A percentile compares a stretch with the other conserved stretches of the same genome.
These are phyloP conservation scores for Neodiprion fabricii DNA, from an alignment of 1,140 invertebrate genomes.

Conservation along the genomic window DNA sequence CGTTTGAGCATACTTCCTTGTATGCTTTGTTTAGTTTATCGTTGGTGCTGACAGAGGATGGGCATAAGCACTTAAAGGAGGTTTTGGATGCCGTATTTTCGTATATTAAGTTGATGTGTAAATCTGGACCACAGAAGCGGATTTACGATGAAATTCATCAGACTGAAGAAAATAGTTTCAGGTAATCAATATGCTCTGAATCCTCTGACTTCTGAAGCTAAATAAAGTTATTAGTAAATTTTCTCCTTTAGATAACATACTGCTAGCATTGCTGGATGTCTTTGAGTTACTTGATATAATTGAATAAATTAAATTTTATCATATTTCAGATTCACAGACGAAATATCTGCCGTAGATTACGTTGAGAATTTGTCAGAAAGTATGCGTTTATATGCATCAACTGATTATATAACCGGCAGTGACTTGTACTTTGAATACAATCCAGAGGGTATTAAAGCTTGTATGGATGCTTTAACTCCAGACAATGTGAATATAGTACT, in stretches of 20 bases:
- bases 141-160: constrained; percentile 76
- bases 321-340: constrained; percentile 67
- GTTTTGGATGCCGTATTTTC: constrained; percentile 74
- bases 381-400: constrained; percentile 80
- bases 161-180: constrained; percentile 75
- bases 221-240: no score
- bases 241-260: no score
- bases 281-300: no score
- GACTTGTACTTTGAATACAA: constrained; percentile 82
- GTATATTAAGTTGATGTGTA: constrained; percentile 75
- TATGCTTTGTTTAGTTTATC: constrained; percentile 77
- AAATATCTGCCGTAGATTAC: constrained; percentile 75
- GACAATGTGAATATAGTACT: constrained; percentile 80
- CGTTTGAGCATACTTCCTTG: constrained; percentile 77
- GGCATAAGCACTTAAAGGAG: constrained; percentile 73
- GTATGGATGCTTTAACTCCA: constrained; percentile 72
- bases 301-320: not conserved
- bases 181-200: constrained; percentile 28
- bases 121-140: constrained; percentile 68
- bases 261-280: no score
- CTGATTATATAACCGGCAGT: constrained; percentile 79
- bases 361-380: constrained; percentile 79
- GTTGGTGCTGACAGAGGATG: constrained; percentile 81
- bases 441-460: constrained; percentile 70
- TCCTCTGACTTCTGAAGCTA: no score